A percentile compares a stretch with the other conserved stretches of the same genome.
phyloP scores from a whole-genome alignment of 2,113 vertebrate genomes.

The Lethenteron camtschaticum region DNA sequence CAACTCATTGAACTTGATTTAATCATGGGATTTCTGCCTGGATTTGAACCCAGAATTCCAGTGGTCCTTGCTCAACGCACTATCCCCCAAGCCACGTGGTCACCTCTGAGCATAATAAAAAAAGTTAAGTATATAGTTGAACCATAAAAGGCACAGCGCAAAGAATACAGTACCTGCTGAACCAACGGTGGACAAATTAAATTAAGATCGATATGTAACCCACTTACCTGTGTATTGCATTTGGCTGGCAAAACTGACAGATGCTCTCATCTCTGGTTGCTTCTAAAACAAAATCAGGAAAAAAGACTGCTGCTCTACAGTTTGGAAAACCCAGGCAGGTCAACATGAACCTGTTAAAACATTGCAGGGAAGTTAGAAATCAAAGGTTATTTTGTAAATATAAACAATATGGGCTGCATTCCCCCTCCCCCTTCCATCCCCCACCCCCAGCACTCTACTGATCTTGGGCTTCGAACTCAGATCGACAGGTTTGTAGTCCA shows the following conservation, averaged over 20 bases:
- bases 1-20: too few species aligned
- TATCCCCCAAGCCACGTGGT: neutral
- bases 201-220: too few species aligned
- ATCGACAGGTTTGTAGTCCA: neutral
- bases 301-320: conserved; percentile 58
- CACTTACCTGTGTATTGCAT: conserved; percentile 56
- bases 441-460: neutral
- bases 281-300: conserved; percentile 63
- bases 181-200: neutral
- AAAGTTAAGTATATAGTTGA: neutral
- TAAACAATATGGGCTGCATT: neutral
- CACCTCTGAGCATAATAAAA: neutral
- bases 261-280: conserved; percentile 43
- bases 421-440: neutral
- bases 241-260: conserved; percentile 44
- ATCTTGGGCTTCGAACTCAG: neutral
- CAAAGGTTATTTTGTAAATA: neutral
- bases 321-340: conserved; percentile 51
- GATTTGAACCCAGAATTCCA: neutral
- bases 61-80: neutral
- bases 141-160: neutral
- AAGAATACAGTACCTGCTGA: neutral
- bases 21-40: neutral
- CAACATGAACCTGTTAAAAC: conserved; percentile 43
- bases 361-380: neutral